phyloP scores from a whole-genome alignment of 1,140 invertebrate genomes.

The Drosophila nannoptera region DNA sequence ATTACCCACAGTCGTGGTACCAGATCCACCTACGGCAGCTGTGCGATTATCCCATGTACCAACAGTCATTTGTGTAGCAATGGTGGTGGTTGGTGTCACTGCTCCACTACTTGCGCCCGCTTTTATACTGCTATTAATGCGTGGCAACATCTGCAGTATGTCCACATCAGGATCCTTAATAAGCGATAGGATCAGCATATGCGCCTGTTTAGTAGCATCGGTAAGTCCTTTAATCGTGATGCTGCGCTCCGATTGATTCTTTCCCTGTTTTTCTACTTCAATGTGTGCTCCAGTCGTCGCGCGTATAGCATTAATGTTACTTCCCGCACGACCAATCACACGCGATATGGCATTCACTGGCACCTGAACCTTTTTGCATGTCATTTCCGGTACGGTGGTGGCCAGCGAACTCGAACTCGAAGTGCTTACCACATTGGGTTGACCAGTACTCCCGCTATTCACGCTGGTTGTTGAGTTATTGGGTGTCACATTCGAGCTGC shows the following conservation, averaged over 20 bases:
- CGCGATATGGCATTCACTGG: constrained; percentile 95
- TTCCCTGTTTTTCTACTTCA: constrained; percentile 97
- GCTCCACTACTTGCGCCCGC: constrained; percentile 40
- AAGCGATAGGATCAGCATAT: constrained; percentile 90
- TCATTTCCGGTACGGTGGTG: constrained; percentile 60
- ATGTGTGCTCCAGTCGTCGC: constrained; percentile 97
- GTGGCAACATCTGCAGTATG: constrained; percentile 89
- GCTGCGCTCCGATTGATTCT: constrained; percentile 94
- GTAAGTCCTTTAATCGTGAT: constrained; percentile 97
- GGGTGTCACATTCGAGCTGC: constrained; percentile 27
- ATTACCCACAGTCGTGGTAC: constrained; percentile 33
- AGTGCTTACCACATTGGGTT: constrained; percentile 42
- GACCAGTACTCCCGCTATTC: constrained; percentile 22
- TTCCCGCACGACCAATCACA: constrained; percentile 96
- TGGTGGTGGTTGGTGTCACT: constrained; percentile 51
- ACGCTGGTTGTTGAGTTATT: constrained; percentile 33
- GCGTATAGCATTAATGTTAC: constrained; percentile 97
- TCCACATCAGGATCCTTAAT: constrained; percentile 97
- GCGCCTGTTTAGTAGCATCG: constrained; percentile 94
- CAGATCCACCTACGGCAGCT: constrained; percentile 37
- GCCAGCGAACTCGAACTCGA: constrained; percentile 41
- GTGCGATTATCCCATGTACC: constrained; percentile 78
- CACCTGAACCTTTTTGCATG: constrained; percentile 91
- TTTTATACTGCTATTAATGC: constrained; percentile 81
- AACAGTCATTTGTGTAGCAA: constrained; percentile 51